Evolutionary conservation across 2,113 vertebrate species (phyloP), one percentile per base, ranked within the genome.

Genomic region (Sinocyclocheilus maitianheensis): DNA sequence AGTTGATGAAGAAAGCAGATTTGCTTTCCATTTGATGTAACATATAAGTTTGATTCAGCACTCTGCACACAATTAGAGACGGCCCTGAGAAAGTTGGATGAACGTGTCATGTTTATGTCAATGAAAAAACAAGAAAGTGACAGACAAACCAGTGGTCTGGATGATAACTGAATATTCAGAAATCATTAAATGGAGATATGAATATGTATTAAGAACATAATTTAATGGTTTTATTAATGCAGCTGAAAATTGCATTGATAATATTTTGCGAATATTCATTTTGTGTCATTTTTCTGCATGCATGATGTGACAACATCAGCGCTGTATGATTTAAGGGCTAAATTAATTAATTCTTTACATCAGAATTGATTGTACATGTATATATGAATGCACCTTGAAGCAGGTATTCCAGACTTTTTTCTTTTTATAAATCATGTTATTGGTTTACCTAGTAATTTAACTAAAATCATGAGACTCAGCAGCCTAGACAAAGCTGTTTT

Each of bases 1-100:
- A 90, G 90, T 89, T 91, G 88, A 94, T 91, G 89, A 92, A 89
- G 83, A 91, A 91, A 84, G 58, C 88, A 87, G 89, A 91, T 93
- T 92, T 88, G 81, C 60, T 90, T 93, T 92, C 89, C 88, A 88
- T 92, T 93, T 92, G 87, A 87, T 90, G 86, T 60, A 55, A 79
- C 86, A 75, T 88, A 87, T 90, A 85, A 69, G 86, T 81, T 81
- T 77, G 79, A 88, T 85, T 69, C 46, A 16, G 48, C 48, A 71
- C 58, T 26, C 14, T 7, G n/a, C 85, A 77, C 87, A 87, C 43
- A 51, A 85, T 83, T 83, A 80, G 30, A 79, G 80, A 84, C 22
- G 55, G 67, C 10, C 80, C 58, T 63, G 43, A 53, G 85, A 85
- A 77, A 85, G 78, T 43, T 67, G 9, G 48, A 83, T 76, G 51